These are phyloP conservation scores for Dromius quadrimaculatus DNA, from an alignment of 2,888 invertebrate genomes.

Conservation along the genomic window DNA sequence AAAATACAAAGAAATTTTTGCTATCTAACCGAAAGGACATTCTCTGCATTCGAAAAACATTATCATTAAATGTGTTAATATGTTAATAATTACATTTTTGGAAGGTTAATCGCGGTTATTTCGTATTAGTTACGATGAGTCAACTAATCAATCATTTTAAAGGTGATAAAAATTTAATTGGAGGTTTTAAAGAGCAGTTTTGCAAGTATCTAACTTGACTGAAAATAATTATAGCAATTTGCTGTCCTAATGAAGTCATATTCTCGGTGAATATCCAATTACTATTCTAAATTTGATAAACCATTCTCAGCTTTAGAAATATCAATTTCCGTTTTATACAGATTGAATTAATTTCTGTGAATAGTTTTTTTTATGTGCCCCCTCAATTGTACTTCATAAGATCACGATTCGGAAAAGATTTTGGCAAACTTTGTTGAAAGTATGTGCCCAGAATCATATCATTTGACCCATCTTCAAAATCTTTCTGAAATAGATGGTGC, in stretches of 20 bases:
- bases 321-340: too few relatives aligned
- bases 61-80: constrained; percentile 3
- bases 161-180: constrained; percentile 48
- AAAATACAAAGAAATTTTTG: too few relatives aligned
- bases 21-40: too few relatives aligned
- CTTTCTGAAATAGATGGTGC: too few relatives aligned
- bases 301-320: too few relatives aligned
- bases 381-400: too few relatives aligned
- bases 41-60: constrained; percentile 4
- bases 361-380: too few relatives aligned
- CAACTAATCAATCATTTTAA: constrained; percentile 43
- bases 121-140: constrained; percentile 30
- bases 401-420: too few relatives aligned
- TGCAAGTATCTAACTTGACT: constrained; percentile 35
- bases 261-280: neutral
- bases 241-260: constrained; percentile 31
- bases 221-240: constrained; percentile 38
- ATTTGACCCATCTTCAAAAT: too few relatives aligned
- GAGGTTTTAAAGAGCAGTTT: constrained; percentile 37
- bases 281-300: constrained; percentile 11
- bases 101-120: constrained; percentile 22
- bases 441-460: too few relatives aligned
- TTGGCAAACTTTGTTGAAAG: too few relatives aligned
- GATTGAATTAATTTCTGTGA: too few relatives aligned
- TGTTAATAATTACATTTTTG: constrained; percentile 27